Evolutionary conservation across 2,113 vertebrate genomes (phyloP).

Genomic region (Emydura subglobosa): DNA sequence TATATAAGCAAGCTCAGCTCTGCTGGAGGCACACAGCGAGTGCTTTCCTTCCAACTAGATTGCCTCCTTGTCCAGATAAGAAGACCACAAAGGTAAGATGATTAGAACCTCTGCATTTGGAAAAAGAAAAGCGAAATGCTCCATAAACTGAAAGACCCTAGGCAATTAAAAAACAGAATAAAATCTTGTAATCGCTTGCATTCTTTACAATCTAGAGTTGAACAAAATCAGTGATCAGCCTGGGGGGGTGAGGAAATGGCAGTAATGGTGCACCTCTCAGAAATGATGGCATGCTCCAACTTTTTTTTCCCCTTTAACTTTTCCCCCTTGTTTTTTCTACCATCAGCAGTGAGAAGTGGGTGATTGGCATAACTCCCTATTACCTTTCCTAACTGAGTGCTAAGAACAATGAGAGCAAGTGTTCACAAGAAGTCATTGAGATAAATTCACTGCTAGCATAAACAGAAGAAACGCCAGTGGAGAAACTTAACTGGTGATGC

Average conservation of each 20-base stretch:
- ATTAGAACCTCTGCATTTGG: slow-evolving; percentile 43
- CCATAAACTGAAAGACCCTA: background rate
- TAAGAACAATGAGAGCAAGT: background rate
- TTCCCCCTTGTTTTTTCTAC: background rate
- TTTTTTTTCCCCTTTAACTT: background rate
- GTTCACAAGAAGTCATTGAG: background rate
- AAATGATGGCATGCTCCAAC: background rate
- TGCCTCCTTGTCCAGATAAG: slow-evolving; percentile 32
- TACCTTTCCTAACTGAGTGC: background rate
- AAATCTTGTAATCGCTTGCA: background rate
- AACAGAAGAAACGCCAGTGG: background rate
- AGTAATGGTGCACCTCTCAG: background rate
- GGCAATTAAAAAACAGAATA: background rate
- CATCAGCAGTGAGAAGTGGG: background rate
- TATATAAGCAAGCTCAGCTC: slow-evolving; percentile 53
- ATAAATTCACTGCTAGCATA: background rate
- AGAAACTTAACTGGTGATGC: background rate
- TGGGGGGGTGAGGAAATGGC: background rate
- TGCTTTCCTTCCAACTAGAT: slow-evolving; percentile 37
- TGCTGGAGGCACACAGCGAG: slow-evolving; percentile 57
- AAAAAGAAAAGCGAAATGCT: slow-evolving; percentile 33
- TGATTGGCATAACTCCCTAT: background rate
- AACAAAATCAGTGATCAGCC: background rate
- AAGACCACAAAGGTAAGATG: slow-evolving; percentile 68
- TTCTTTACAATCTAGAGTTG: background rate